Evolutionary conservation across 2,888 invertebrate species (phyloP).

Genomic region (Amiota minor): DNA sequence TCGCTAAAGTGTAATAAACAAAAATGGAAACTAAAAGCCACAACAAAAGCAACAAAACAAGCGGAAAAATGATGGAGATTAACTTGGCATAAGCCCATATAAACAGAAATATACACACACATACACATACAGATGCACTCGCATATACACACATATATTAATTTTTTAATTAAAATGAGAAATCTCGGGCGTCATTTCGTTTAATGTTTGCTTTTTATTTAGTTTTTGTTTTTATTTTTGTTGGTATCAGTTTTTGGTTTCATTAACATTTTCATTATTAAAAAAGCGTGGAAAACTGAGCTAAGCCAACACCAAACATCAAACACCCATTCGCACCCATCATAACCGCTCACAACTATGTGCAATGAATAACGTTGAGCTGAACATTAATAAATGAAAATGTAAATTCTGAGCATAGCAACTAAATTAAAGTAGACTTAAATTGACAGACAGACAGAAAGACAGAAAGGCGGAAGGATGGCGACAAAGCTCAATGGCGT

Average conservation of each 20-base stretch:
- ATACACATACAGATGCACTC: too few relatives aligned
- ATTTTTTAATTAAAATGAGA: constrained; percentile 18
- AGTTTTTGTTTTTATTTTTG: constrained; percentile 5
- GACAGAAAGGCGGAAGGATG: background rate
- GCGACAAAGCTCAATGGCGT: constrained; percentile 2
- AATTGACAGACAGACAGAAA: background rate
- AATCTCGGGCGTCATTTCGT: background rate
- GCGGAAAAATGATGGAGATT: background rate
- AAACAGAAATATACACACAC: background rate
- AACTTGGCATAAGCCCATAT: background rate
- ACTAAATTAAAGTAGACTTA: constrained; percentile 57
- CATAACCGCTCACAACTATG: background rate
- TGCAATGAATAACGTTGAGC: constrained; percentile 3
- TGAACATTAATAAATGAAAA: constrained; percentile 41
- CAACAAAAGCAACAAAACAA: constrained; percentile 5
- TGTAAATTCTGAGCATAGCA: constrained; percentile 55
- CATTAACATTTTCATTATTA: constrained; percentile 19
- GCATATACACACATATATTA: background rate
- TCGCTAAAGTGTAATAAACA: too few relatives aligned
- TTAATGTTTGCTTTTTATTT: background rate
- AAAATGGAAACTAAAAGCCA: background rate
- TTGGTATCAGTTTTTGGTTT: constrained; percentile 5
- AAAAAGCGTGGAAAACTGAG: background rate
- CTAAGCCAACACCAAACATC: constrained; percentile 17
- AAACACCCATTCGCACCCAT: background rate